Conservation (phyloP, 2,113 vertebrate genomes). For the Hiodon alosoides region DNA sequence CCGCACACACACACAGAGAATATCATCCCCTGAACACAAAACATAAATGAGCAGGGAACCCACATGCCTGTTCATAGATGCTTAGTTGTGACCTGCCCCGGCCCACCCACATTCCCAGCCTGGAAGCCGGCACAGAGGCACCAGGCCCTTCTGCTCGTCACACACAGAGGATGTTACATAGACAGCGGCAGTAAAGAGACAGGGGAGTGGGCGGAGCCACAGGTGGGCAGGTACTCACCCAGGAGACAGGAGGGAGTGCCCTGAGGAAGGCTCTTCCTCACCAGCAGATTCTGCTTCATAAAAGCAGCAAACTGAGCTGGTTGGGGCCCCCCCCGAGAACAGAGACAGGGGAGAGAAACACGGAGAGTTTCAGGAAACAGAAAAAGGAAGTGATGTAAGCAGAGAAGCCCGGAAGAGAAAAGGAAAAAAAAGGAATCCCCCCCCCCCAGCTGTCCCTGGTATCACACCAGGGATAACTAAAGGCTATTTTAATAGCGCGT, state of each 20-base stretch:
- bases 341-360: slow-evolving; percentile 10
- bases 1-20: background rate
- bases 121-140: too few relatives aligned
- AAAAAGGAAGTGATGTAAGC: background rate
- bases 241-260: slow-evolving; percentile 91
- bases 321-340: background rate
- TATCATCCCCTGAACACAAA: too few relatives aligned
- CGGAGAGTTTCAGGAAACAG: background rate
- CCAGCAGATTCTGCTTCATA: slow-evolving; percentile 99
- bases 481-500: too few relatives aligned
- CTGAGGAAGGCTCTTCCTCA: slow-evolving; percentile 94
- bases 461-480: too few relatives aligned
- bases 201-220: slow-evolving; percentile 23
- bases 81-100: too few relatives aligned
- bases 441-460: too few relatives aligned
- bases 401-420: background rate
- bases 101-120: background rate
- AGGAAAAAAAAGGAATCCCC: background rate
- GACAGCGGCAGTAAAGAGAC: slow-evolving; percentile 6
- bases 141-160: too few relatives aligned
- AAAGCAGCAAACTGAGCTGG: slow-evolving; percentile 98
- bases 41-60: background rate
- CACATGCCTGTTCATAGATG: background rate
- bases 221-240: slow-evolving; percentile 78
- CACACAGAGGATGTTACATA: too few relatives aligned